Percentiles rank a stretch among this genome's conserved stretches.
Conservation (phyloP, 2,797 vertebrate species). For the Pelobates cultripes region DNA sequence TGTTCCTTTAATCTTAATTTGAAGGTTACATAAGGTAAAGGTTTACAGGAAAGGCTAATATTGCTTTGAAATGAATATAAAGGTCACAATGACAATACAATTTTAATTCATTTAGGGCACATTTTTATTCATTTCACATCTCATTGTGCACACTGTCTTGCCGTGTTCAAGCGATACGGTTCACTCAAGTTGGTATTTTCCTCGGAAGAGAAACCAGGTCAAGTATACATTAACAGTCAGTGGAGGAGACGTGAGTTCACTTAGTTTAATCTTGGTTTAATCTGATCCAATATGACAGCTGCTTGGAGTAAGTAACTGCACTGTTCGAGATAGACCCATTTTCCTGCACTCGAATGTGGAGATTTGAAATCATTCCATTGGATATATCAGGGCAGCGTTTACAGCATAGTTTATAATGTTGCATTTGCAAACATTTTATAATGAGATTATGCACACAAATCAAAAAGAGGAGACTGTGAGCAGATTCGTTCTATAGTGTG, state of each 20-base stretch:
- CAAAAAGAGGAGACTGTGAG: background rate
- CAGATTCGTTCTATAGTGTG: too few species aligned
- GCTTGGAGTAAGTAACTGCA: slow-evolving; percentile 32
- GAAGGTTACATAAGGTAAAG: too few species aligned
- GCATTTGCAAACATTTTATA: background rate
- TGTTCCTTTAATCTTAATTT: too few species aligned
- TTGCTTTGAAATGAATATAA: background rate
- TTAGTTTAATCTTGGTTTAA: slow-evolving; percentile 49
- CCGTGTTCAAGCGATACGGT: background rate
- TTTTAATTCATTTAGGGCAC: background rate
- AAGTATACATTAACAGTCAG: slow-evolving; percentile 1
- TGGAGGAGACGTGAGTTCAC: slow-evolving; percentile 37
- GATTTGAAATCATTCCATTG: background rate
- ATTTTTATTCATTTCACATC: background rate
- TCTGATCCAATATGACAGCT: background rate
- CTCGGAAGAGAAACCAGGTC: slow-evolving; percentile 23
- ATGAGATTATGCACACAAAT: background rate
- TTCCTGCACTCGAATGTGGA: background rate
- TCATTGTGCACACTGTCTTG: background rate
- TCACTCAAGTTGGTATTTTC: slow-evolving; percentile 14
- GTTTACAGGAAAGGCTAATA: background rate
- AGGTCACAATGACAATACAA: background rate
- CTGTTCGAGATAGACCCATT: slow-evolving; percentile 5
- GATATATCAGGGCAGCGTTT: background rate
- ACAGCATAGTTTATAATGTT: background rate